Evolutionary conservation across 2,113 vertebrate genomes (phyloP).

Genomic region (Nyctereutes procyonoides): DNA sequence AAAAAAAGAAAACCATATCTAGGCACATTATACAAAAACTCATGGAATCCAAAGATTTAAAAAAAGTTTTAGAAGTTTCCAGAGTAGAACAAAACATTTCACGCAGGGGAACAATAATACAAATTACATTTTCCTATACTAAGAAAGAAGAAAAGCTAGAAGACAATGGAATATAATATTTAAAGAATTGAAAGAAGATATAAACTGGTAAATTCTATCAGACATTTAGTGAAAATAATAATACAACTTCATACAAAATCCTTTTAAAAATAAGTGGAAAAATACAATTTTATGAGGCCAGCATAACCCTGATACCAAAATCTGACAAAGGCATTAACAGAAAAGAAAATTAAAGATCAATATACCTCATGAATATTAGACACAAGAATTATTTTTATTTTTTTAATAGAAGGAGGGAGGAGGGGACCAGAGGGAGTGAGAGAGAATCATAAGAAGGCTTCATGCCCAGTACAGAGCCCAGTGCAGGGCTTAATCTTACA

Average conservation of each 20-base stretch:
- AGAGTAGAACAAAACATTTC: background rate
- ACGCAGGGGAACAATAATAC: background rate
- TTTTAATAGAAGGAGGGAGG: background rate
- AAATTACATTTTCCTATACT: background rate
- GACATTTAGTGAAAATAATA: background rate
- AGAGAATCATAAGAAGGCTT: background rate
- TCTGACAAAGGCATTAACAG: background rate
- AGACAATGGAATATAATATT: background rate
- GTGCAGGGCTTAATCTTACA: background rate
- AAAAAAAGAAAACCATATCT: background rate
- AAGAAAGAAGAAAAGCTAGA: background rate
- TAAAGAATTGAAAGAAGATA: background rate
- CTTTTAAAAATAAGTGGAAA: background rate
- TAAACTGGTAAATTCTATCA: background rate
- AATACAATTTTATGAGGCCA: background rate
- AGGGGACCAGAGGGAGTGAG: too few species aligned
- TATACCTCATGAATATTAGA: background rate
- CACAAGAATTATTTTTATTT: background rate
- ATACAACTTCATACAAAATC: background rate
- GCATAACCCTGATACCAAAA: background rate
- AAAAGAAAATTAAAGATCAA: conserved; percentile 23
- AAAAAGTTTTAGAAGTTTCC: background rate
- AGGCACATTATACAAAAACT: background rate
- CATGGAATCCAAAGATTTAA: background rate
- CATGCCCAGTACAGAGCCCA: background rate